These are phyloP conservation scores for Malurus alboscapulatus DNA, from an alignment of 2,113 vertebrate species.

Conservation along the genomic window DNA sequence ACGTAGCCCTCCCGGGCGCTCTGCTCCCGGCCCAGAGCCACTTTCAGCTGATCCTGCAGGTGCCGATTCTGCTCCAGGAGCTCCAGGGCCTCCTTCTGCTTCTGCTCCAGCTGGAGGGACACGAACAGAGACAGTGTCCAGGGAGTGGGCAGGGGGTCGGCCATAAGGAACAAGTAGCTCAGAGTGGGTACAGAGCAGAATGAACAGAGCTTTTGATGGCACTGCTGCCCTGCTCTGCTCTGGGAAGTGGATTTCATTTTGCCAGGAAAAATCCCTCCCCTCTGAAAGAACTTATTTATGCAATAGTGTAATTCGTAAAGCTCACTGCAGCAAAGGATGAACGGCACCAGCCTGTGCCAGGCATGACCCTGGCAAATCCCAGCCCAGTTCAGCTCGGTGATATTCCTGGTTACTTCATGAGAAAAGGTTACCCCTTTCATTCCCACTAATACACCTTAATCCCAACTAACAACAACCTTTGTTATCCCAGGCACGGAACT, in stretches of 20 bases:
- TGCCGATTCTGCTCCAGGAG: constrained; percentile 91
- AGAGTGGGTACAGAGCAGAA: neutral
- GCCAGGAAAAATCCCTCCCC: constrained; percentile 3
- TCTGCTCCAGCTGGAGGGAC: constrained; percentile 85
- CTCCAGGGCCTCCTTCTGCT: constrained; percentile 88
- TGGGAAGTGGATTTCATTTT: constrained; percentile 8
- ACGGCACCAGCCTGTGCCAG: neutral
- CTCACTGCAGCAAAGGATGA: neutral
- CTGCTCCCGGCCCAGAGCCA: constrained; percentile 88
- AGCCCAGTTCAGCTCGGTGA: neutral
- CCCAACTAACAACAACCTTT: neutral
- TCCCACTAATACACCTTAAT: constrained; percentile 25
- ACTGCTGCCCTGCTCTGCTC: neutral
- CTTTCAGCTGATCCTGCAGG: constrained; percentile 90
- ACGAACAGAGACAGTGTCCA: neutral
- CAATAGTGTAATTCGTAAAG: neutral
- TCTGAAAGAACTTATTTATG: neutral
- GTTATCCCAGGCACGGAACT: neutral
- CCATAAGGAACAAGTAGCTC: neutral
- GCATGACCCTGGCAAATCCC: neutral
- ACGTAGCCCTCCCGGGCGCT: constrained; percentile 93
- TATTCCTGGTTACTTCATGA: neutral
- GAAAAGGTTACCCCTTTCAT: neutral
- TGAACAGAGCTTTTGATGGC: neutral
- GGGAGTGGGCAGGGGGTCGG: neutral